phyloP scores from a whole-genome alignment of 2,888 invertebrate genomes.

The Tachystola acroxantha region DNA sequence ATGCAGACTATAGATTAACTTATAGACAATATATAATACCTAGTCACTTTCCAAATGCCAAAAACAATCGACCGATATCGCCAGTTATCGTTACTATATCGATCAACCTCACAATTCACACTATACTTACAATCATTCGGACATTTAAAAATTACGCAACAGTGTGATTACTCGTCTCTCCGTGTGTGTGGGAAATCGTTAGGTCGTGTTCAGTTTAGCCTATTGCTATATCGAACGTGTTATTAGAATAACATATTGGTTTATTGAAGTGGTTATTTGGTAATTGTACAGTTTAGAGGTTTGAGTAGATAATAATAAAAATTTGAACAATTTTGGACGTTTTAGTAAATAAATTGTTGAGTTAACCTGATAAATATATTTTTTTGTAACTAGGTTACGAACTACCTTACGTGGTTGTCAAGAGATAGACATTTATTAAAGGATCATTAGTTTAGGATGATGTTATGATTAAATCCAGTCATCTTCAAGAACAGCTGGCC shows the following conservation, averaged over 20 bases:
- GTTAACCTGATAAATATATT: not conserved
- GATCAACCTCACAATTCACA: slow-evolving; percentile 11
- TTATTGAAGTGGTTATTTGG: slow-evolving; percentile 24
- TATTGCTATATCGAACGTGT: slow-evolving; percentile 26
- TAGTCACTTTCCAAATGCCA: slow-evolving; percentile 5
- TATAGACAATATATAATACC: too few species aligned
- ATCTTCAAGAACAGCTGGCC: too few species aligned
- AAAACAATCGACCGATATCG: too few species aligned
- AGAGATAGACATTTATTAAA: too few species aligned
- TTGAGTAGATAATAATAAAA: slow-evolving; percentile 16
- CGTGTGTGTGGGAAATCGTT: slow-evolving; percentile 33
- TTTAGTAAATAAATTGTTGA: not conserved
- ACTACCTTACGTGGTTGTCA: too few species aligned
- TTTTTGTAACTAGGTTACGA: not conserved
- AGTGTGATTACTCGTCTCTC: slow-evolving; percentile 10
- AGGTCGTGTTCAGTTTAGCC: slow-evolving; percentile 34
- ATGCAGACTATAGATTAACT: too few species aligned
- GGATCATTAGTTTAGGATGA: too few species aligned
- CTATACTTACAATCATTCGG: slow-evolving; percentile 14
- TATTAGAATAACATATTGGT: slow-evolving; percentile 36
- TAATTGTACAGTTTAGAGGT: slow-evolving; percentile 18
- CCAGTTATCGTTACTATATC: not conserved
- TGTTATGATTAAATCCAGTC: too few species aligned
- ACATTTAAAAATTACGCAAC: slow-evolving; percentile 15
- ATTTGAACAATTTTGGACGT: slow-evolving; percentile 3